Conservation (phyloP, 2,888 invertebrate species). For the Vandiemenella viatica region DNA sequence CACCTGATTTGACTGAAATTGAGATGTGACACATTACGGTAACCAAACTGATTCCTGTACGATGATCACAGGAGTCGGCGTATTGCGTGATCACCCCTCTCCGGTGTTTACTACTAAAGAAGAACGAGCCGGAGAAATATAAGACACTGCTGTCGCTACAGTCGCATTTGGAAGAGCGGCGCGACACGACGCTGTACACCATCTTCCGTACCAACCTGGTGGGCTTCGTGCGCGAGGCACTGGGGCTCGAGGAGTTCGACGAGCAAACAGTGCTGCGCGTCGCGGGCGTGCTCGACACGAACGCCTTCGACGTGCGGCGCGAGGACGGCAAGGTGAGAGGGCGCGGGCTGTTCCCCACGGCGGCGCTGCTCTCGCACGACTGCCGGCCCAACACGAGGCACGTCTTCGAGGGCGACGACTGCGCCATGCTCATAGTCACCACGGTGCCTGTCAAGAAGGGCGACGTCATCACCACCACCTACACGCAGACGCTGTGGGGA, state of each 20-base stretch:
- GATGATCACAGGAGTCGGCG: constrained; percentile 43
- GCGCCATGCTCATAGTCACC: constrained; percentile 45
- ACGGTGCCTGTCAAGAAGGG: constrained; percentile 50
- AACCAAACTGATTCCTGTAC: too few relatives aligned
- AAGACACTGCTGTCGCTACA: constrained; percentile 38
- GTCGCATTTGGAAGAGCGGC: constrained; percentile 45
- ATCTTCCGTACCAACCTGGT: constrained; percentile 44
- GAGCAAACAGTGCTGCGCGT: constrained; percentile 26
- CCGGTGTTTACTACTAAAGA: constrained; percentile 44
- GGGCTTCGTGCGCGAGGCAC: constrained; percentile 34
- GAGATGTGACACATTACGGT: too few relatives aligned
- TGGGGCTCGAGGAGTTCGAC: constrained; percentile 30
- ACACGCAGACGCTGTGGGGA: constrained; percentile 54
- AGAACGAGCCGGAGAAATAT: constrained; percentile 37
- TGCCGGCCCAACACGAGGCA: constrained; percentile 59
- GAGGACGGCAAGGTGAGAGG: constrained; percentile 34
- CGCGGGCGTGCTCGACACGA: constrained; percentile 56
- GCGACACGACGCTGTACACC: constrained; percentile 41
- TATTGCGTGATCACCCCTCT: constrained; percentile 52
- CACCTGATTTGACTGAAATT: too few relatives aligned
- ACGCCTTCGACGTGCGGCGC: constrained; percentile 48
- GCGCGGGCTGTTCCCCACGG: constrained; percentile 47
- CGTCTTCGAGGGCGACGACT: constrained; percentile 41
- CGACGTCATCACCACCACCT: constrained; percentile 48
- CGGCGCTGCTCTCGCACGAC: constrained; percentile 55